Base-by-base conservation (phyloP, 2,888 invertebrate species). In the Tenthredo amoena region DNA sequence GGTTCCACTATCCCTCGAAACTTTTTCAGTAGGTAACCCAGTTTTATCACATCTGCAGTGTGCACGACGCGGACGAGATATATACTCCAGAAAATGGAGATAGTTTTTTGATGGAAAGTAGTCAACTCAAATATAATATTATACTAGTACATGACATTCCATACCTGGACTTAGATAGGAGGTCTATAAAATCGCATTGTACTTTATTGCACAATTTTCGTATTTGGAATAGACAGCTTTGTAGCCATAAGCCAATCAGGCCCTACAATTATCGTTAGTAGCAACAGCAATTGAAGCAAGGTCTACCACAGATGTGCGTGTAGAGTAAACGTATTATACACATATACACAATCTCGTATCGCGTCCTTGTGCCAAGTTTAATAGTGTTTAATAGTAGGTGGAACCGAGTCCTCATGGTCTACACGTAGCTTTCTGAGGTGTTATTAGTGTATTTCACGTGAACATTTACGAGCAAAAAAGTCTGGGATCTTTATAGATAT, bases 381-480 rank as follows among this genome's bases (percentile, higher is more conserved):
- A 81, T 62, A 83, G 34, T 71, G 68, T 68, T 43, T 68, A 68
- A 68, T 47, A 68, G 68, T 83, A 65, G 83, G 47, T 68, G 47
- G 83, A 68, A 10, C 47, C 83, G 10, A 21, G 31, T 71, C 47
- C 43, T 83, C 47, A 4, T 26, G 68, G 40, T 15, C 31, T 47
- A 81, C 40, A 40, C 68, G 68, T 79, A 79, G 79, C 84, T 86
- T 85, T 87, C 87, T 84, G 86, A 68, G 58, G 87, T 87, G 88
- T 89, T 89, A 89, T 90, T 91, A 87, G 88, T 87, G 88, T 91
- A 91, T 90, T 91, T 91, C 90, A 91, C 87, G 68, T 85, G 89
- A 89, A 89, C 90, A 84, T 91, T 91, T 91, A 91, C 91, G 91
- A 91, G 90, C 91, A 91, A 91, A 91, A 91, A 91, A 88, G 68